Conservation (phyloP, 2,113 vertebrate species). For the Amblyopsis rosae region DNA sequence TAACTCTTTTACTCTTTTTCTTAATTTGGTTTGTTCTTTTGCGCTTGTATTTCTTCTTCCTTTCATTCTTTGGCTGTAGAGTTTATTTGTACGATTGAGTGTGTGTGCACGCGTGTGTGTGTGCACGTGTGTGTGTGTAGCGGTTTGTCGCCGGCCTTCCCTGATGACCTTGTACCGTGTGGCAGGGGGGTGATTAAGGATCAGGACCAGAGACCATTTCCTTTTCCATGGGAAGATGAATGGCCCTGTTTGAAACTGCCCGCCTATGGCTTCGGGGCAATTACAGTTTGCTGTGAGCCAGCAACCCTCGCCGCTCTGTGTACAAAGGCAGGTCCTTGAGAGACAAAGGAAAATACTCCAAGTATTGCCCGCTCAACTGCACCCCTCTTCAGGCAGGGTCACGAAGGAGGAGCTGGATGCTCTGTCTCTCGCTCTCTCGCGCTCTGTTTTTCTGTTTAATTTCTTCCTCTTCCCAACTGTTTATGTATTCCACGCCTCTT, state of each 20-base stretch:
- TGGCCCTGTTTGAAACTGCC: constrained; percentile 75
- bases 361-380: constrained; percentile 51
- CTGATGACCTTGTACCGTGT: constrained; percentile 75
- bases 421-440: background rate
- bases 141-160: constrained; percentile 62
- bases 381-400: constrained; percentile 34
- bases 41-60: background rate
- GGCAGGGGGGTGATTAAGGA: constrained; percentile 77
- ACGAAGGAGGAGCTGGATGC: constrained; percentile 55
- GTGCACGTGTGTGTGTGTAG: constrained; percentile 3
- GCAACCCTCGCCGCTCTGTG: constrained; percentile 50
- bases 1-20: background rate
- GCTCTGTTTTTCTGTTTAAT: background rate
- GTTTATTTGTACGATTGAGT: too few species aligned
- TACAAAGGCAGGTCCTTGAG: constrained; percentile 65
- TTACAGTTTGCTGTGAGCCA: constrained; percentile 73
- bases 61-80: background rate
- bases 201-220: constrained; percentile 74
- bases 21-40: background rate
- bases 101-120: background rate
- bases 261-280: constrained; percentile 73
- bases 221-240: constrained; percentile 76
- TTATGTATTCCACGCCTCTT: background rate
- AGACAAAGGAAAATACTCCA: constrained; percentile 61
- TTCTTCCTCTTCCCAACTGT: background rate